phyloP scores from a whole-genome alignment of 2,797 vertebrate genomes.

The Sebastolobus altivelis region DNA sequence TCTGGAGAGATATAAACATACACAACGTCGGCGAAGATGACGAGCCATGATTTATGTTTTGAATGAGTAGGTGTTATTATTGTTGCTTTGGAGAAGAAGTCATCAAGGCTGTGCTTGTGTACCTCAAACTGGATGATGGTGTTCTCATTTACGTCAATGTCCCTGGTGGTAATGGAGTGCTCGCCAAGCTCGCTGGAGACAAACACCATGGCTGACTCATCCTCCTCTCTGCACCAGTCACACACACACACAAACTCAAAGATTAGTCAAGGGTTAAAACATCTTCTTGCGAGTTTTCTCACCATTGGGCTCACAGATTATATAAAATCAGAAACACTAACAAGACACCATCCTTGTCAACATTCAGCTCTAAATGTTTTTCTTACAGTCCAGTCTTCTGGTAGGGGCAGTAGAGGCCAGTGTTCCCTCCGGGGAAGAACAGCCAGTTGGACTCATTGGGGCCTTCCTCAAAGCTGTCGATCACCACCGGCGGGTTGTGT shows the following conservation, averaged over 20 bases:
- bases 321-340: conserved; percentile 6
- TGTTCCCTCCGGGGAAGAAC: conserved; percentile 97
- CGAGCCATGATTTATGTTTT: not conserved
- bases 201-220: conserved; percentile 98
- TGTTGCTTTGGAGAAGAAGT: conserved; percentile 29
- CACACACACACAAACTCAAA: conserved; percentile 50
- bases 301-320: not conserved
- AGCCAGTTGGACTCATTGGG: conserved; percentile 96
- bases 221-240: conserved; percentile 89
- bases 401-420: conserved; percentile 96
- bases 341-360: not conserved
- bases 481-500: conserved; percentile 90
- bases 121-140: conserved; percentile 99
- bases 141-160: conserved; percentile 96
- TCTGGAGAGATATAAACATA: conserved; percentile 76
- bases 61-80: conserved; percentile 20
- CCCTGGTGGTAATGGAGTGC: conserved; percentile 96
- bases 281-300: conserved; percentile 32
- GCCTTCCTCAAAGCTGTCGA: conserved; percentile 95
- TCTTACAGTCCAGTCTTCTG: conserved; percentile 95
- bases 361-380: conserved; percentile 6
- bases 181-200: conserved; percentile 96
- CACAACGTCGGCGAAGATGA: conserved; percentile 6
- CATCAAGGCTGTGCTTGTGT: conserved; percentile 50
- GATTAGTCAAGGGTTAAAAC: conserved; percentile 27